Evolutionary conservation across 1,140 invertebrate genomes (phyloP).

Genomic region (Paramacrobiotus metropolitanus): DNA sequence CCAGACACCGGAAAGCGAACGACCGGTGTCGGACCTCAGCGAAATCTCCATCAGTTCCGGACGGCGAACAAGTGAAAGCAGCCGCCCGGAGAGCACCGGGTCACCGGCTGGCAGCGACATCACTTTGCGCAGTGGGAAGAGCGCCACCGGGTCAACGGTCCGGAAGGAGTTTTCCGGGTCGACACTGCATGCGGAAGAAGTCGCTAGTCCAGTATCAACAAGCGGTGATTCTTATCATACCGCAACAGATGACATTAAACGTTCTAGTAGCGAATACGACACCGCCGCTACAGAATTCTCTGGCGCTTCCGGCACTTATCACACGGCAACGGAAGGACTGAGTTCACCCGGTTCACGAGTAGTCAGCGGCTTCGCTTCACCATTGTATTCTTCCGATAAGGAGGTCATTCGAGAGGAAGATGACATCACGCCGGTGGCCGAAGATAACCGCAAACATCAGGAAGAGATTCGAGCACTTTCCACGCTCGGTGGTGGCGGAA

Average conservation of each 20-base stretch:
- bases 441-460: too few species aligned
- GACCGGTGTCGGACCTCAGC: not conserved
- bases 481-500: not conserved
- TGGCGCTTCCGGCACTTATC: not conserved
- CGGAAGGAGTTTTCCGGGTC: not conserved
- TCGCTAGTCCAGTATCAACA: too few species aligned
- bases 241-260: not conserved
- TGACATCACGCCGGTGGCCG: too few species aligned
- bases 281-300: not conserved
- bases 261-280: not conserved
- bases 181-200: too few species aligned
- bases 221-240: not conserved
- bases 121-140: not conserved
- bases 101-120: not conserved
- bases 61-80: not conserved
- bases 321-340: not conserved
- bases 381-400: not conserved
- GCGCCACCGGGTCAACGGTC: not conserved
- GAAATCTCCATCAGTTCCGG: not conserved
- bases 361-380: not conserved
- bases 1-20: not conserved
- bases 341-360: not conserved
- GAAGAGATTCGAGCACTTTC: too few species aligned
- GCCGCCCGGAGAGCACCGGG: not conserved
- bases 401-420: not conserved